These are phyloP conservation scores for Cervus canadensis DNA, from an alignment of 2,113 vertebrate species.

Conservation along the genomic window DNA sequence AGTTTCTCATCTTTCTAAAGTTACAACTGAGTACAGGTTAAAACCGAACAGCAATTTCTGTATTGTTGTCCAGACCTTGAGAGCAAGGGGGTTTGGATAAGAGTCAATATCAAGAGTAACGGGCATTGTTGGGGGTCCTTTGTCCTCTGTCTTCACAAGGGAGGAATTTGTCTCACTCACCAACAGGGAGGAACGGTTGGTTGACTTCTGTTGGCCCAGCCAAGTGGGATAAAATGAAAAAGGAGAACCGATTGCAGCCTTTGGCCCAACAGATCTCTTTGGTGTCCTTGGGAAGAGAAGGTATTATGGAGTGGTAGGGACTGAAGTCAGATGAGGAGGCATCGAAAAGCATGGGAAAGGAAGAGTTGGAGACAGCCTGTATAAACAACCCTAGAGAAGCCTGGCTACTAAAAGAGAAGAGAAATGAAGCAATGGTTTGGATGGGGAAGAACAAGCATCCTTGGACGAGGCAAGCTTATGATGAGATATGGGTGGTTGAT, in stretches of 20 bases:
- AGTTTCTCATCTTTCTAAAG: neutral
- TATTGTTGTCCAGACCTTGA: neutral
- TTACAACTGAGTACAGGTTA: fast-evolving
- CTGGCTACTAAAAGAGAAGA: no score
- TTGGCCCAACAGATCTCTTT: neutral
- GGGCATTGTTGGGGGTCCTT: neutral
- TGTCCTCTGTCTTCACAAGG: neutral
- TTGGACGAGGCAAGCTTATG: neutral
- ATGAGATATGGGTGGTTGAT: neutral
- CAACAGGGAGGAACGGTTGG: neutral
- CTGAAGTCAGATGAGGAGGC: neutral
- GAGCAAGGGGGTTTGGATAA: neutral
- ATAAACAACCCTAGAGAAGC: neutral
- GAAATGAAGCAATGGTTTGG: neutral
- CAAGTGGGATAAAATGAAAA: neutral
- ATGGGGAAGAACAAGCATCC: no score
- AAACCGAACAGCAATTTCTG: neutral
- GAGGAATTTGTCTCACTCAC: neutral
- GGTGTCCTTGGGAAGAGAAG: neutral
- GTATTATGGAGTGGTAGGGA: neutral
- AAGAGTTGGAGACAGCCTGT: neutral
- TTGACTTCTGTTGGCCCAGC: neutral
- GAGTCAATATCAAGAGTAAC: neutral
- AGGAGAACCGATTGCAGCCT: neutral
- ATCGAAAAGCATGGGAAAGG: neutral